Evolutionary conservation across 2,797 vertebrate genomes (phyloP).

Genomic region (Mus spretus): DNA sequence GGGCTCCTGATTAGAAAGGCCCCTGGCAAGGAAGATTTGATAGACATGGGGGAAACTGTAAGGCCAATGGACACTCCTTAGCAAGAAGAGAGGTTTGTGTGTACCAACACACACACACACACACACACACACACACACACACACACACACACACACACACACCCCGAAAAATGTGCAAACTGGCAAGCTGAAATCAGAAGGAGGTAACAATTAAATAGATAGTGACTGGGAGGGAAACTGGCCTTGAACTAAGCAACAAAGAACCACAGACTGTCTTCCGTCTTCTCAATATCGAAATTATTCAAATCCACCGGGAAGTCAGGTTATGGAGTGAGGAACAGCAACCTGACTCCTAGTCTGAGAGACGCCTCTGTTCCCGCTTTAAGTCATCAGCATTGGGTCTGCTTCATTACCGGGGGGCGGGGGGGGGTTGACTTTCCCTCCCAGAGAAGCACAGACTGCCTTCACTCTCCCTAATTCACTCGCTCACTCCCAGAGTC

Average conservation of each 20-base stretch:
- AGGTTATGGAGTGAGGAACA: slow-evolving; percentile 57
- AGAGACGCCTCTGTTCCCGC: slow-evolving; percentile 64
- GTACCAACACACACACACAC: background rate
- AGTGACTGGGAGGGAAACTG: slow-evolving; percentile 61
- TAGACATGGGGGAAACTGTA: slow-evolving; percentile 19
- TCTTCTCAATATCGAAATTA: slow-evolving; percentile 67
- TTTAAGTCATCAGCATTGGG: slow-evolving; percentile 59
- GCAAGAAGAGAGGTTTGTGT: background rate
- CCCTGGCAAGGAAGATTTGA: slow-evolving; percentile 37
- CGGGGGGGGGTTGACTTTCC: slow-evolving; percentile 74
- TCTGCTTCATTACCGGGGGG: slow-evolving; percentile 64
- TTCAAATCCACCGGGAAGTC: slow-evolving; percentile 63
- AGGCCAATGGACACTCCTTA: slow-evolving; percentile 43
- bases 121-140: background rate
- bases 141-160: too few species aligned
- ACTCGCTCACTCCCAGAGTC: slow-evolving; percentile 78
- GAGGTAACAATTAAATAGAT: slow-evolving; percentile 64
- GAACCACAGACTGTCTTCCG: slow-evolving; percentile 28
- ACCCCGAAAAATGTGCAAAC: background rate
- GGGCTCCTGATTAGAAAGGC: slow-evolving; percentile 24
- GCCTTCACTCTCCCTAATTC: slow-evolving; percentile 76
- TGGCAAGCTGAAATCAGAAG: slow-evolving; percentile 14
- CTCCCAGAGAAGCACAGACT: slow-evolving; percentile 78
- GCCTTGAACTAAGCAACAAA: slow-evolving; percentile 62
- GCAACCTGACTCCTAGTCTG: slow-evolving; percentile 41